Evolutionary conservation across 2,113 vertebrate species (phyloP), one percentile per base, ranked within the genome.

Genomic region (Apus apus): DNA sequence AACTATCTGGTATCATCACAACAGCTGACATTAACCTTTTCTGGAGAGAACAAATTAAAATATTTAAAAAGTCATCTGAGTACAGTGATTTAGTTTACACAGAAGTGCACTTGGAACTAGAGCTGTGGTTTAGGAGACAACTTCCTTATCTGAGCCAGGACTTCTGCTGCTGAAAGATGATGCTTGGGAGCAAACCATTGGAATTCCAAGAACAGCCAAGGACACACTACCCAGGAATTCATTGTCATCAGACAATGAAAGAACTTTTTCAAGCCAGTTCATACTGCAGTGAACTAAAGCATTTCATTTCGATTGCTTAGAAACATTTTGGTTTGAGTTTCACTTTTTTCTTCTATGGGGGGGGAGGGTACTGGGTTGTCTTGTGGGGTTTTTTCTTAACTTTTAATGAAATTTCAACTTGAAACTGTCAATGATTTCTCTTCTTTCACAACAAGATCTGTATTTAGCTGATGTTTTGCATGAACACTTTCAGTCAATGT

Each of bases 61-160:
- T 26, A 91, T 60, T 26, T 17, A 46, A 71, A 70, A 66, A 36
- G 46, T 68, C 85, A 38, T 26, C 66, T 92, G 82, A 48, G 57
- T 81, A 11, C 65, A 60, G 34, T 51, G 51, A 51, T 73, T 84
- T 27, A 20, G 29, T 90, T 82, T 20, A 11, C 10, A 9, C 56
- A 17, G 54, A 60, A 87, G 43, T 34, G 26, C 10, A 2, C 74
- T 83, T 67, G 87, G 81, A 94, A 15, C 40, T 46, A 32, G 83
- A 29, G 53, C 70, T 75, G 50, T 17, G 32, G 91, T 93, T 97
- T 81, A 75, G 93, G 90, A 90, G 81, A 61, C 86, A 81, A 36
- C 38, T 34, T 66, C 70, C 45, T 56, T 2, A 9, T 57, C 56
- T 43, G 36, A n/a, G 48, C 45, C 29, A 85, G 45, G 81, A 36